Percentiles rank a stretch among this genome's conserved stretches.
Conservation (phyloP, 2,797 vertebrate species). For the Delichon dasypus region DNA sequence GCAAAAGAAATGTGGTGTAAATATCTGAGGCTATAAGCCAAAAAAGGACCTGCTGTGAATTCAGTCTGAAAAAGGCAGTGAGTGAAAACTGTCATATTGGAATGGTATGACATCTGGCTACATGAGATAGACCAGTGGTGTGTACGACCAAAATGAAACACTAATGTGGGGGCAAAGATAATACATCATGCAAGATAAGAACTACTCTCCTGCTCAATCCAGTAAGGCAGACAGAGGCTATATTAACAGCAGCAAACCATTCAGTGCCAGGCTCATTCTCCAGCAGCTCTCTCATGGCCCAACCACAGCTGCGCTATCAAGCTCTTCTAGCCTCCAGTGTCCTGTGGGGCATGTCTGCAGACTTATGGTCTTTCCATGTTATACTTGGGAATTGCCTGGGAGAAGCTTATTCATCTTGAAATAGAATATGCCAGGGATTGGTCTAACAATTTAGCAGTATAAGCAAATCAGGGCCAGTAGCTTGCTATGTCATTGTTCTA, state of each 20-base stretch:
- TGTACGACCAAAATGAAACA: background rate
- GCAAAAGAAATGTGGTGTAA: conserved; percentile 1
- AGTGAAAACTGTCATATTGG: background rate
- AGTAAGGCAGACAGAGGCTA: background rate
- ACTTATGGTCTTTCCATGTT: background rate
- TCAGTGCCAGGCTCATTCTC: background rate
- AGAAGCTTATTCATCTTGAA: background rate
- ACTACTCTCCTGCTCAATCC: background rate
- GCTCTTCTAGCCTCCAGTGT: background rate
- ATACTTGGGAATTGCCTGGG: background rate
- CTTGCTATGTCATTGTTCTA: background rate
- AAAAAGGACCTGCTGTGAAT: background rate
- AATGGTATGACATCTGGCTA: background rate
- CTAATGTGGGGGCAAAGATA: background rate
- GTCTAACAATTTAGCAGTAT: background rate
- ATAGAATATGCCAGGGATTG: background rate
- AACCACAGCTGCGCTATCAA: background rate
- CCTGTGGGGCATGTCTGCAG: background rate
- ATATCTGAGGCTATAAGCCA: background rate
- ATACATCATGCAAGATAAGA: background rate
- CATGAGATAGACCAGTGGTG: background rate
- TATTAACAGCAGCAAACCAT: background rate
- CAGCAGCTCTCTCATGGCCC: background rate
- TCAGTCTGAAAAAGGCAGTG: background rate
- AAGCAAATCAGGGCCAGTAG: background rate